phyloP scores from a whole-genome alignment of 2,888 invertebrate species.

The Amaurobius ferox region DNA sequence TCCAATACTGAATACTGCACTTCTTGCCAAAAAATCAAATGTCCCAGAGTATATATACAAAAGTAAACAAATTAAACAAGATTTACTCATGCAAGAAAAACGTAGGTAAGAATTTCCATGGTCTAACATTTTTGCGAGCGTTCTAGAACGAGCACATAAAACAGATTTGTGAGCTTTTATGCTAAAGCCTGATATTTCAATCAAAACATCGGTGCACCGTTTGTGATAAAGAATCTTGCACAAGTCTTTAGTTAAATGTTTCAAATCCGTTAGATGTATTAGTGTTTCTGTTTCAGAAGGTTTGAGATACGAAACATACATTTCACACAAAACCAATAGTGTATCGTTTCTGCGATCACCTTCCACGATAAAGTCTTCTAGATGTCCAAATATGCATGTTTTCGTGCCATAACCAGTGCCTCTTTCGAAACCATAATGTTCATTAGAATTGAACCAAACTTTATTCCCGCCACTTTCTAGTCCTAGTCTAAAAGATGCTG shows the following conservation, averaged over 20 bases:
- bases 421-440: neutral
- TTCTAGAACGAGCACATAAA: neutral
- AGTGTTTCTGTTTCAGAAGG: too few species aligned
- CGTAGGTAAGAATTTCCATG: neutral
- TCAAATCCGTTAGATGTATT: too few species aligned
- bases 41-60: neutral
- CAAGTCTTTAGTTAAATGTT: neutral
- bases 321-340: neutral
- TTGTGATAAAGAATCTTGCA: neutral
- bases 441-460: neutral
- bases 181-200: neutral
- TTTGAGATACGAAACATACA: neutral
- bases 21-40: neutral
- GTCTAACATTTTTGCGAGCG: neutral
- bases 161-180: neutral
- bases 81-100: neutral
- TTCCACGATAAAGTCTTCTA: neutral
- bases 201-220: neutral
- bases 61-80: neutral
- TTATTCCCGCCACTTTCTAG: neutral
- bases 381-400: neutral
- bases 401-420: neutral
- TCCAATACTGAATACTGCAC: neutral
- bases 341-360: neutral
- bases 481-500: neutral